Conservation (phyloP, 2,113 vertebrate genomes). For the Carollia perspicillata region DNA sequence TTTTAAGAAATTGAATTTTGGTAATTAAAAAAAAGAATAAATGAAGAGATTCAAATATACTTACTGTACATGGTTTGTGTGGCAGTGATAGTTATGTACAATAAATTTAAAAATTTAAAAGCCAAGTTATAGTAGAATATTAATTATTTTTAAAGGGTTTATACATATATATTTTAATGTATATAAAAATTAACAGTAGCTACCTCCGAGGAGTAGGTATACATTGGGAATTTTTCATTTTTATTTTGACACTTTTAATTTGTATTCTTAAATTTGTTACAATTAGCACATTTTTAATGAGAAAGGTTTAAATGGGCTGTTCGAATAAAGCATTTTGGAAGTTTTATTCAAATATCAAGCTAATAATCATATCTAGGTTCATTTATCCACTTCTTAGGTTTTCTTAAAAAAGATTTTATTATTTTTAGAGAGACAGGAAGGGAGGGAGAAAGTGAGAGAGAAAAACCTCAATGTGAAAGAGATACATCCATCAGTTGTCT, state of each 20-base stretch:
- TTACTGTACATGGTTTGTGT: background rate
- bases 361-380: background rate
- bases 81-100: background rate
- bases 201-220: background rate
- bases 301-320: background rate
- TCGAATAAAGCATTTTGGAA: background rate
- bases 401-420: no score
- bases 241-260: background rate
- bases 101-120: background rate
- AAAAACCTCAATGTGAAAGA: no score
- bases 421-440: no score
- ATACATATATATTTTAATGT: background rate
- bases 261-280: background rate
- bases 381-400: background rate
- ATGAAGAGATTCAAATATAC: background rate
- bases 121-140: background rate
- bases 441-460: no score
- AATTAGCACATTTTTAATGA: background rate
- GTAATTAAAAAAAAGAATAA: background rate
- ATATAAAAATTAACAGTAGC: background rate
- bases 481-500: no score
- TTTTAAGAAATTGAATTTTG: constrained; percentile 16
- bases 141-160: background rate
- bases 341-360: background rate
- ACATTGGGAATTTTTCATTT: background rate